A percentile compares a stretch with the other conserved stretches of the same genome.
phyloP scores from a whole-genome alignment of 1,140 invertebrate species.

The Tetragnatha versicolor region DNA sequence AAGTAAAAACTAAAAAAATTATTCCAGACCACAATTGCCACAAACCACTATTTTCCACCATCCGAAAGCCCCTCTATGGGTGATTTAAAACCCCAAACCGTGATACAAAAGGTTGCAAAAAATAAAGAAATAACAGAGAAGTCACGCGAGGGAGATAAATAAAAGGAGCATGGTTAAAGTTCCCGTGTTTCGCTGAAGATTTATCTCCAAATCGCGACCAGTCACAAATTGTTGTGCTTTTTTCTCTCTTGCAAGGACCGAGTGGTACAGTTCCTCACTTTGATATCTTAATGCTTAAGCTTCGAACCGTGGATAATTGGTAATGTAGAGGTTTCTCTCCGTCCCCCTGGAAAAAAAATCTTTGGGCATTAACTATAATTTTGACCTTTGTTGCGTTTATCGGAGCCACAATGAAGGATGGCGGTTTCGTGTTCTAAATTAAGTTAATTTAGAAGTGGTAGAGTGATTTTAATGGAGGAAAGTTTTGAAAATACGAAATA shows the following conservation, averaged over 20 bases:
- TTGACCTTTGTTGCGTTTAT: too few species aligned
- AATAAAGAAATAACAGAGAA: conserved; percentile 23
- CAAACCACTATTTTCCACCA: too few species aligned
- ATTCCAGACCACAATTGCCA: too few species aligned
- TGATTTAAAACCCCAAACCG: conserved; percentile 40
- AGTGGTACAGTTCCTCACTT: not conserved
- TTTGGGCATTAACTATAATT: not conserved
- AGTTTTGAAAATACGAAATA: too few species aligned
- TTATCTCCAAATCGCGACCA: conserved; percentile 14
- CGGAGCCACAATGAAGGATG: too few species aligned
- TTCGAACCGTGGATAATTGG: not conserved
- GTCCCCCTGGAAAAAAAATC: too few species aligned
- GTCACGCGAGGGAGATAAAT: conserved; percentile 47
- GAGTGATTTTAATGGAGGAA: too few species aligned
- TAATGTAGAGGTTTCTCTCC: too few species aligned
- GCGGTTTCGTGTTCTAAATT: too few species aligned
- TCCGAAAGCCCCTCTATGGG: not conserved
- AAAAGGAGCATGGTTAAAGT: conserved; percentile 12
- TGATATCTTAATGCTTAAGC: conserved; percentile 8
- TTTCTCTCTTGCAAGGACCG: not conserved
- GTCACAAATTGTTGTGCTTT: conserved; percentile 22
- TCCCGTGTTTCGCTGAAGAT: conserved; percentile 26
- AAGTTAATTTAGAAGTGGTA: too few species aligned
- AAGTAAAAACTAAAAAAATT: too few species aligned
- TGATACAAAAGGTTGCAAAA: conserved; percentile 37